phyloP scores from a whole-genome alignment of 2,797 vertebrate species.

The Toxotes lorentzi region DNA sequence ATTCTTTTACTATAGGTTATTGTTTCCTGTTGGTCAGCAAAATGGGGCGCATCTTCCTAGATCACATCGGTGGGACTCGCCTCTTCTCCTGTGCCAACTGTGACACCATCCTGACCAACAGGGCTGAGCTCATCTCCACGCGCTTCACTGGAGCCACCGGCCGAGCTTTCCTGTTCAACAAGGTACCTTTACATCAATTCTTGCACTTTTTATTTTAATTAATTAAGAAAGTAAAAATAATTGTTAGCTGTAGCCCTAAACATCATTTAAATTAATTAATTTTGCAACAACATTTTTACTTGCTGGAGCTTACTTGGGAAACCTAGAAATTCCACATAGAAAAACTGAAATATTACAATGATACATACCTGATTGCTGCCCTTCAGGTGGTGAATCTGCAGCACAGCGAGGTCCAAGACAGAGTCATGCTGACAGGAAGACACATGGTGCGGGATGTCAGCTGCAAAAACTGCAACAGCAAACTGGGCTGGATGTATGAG shows the following conservation, averaged over 20 bases:
- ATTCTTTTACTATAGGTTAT: not conserved
- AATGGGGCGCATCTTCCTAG: conserved; percentile 98
- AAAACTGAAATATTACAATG: not conserved
- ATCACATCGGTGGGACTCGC: conserved; percentile 97
- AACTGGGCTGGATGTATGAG: conserved; percentile 99
- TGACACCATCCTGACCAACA: conserved; percentile 96
- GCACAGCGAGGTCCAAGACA: conserved; percentile 97
- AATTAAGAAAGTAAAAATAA: no score
- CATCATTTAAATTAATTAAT: not conserved
- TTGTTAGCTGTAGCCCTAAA: not conserved
- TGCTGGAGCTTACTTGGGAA: not conserved
- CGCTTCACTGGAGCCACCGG: conserved; percentile 97
- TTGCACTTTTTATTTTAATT: no score
- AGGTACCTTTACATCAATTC: conserved; percentile 79
- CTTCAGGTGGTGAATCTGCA: conserved; percentile 95
- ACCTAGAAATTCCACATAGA: not conserved
- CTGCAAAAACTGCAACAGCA: conserved; percentile 99
- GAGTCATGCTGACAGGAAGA: conserved; percentile 97
- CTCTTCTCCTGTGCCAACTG: conserved; percentile 99
- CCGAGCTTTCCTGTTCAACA: conserved; percentile 97
- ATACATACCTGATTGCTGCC: not conserved
- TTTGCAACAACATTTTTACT: not conserved
- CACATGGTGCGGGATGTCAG: conserved; percentile 99
- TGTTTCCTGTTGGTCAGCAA: not conserved
- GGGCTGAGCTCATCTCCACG: conserved; percentile 97